These are phyloP conservation scores for Emydoidea blandingii DNA, from an alignment of 2,797 vertebrate genomes.

Conservation along the genomic window DNA sequence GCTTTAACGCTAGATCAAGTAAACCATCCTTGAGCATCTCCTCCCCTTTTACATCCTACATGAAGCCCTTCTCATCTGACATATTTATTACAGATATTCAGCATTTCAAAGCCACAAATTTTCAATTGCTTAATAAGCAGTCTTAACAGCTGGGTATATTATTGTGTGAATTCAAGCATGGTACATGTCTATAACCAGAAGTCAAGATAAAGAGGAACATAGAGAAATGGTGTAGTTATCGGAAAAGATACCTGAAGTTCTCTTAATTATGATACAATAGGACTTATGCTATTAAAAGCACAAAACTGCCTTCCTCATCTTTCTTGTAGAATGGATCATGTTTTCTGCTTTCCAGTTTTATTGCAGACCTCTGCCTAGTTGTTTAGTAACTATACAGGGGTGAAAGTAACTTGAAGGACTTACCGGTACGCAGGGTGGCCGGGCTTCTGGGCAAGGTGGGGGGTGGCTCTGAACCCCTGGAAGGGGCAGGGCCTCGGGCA, in stretches of 20 bases:
- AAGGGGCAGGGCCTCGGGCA: no score
- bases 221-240: neutral
- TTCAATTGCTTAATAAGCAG: neutral
- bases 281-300: neutral
- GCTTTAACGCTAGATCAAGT: neutral
- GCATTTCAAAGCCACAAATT: neutral
- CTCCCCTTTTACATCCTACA: neutral
- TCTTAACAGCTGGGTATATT: neutral
- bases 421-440: no score
- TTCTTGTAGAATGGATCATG: neutral
- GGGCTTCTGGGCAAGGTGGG: no score
- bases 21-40: neutral
- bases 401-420: no score
- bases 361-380: neutral
- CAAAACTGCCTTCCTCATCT: neutral
- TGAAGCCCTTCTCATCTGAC: neutral
- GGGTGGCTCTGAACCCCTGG: no score
- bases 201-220: fast-evolving
- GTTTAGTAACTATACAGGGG: neutral
- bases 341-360: neutral
- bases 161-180: neutral
- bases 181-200: neutral
- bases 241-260: neutral
- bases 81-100: neutral
- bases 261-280: neutral